Base-by-base conservation (phyloP, 1,140 invertebrate species). In the Fopius arisanus region DNA sequence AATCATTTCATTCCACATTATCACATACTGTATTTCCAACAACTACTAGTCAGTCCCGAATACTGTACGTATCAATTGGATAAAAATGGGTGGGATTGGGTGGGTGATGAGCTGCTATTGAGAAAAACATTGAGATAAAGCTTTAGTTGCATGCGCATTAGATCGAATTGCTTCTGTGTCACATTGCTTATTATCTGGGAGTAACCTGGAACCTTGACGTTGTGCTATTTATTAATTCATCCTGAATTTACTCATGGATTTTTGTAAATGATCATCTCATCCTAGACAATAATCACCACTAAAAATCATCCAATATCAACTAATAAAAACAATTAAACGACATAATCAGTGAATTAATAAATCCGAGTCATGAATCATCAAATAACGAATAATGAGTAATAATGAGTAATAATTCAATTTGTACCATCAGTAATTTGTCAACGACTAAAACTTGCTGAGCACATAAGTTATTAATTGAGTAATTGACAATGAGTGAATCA, bases 41-140 rank as follows among this genome's bases (percentile, higher is more conserved):
- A 83, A 87, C 84, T 86, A 86, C 86, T 87, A 86, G 85, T 87
- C 86, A 87, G 86, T 87, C 85, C 86, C 85, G 81, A 78, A 77
- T 83, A 81, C 23, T 54, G 29, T 14, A 59, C 26, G 62, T 71
- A 48, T 9, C 51, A 48, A 70, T 7, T 7, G 16, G 43, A 54
- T 2, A 48, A 67, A 67, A 72, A 6, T 62, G 40, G 54, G 43
- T 0, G 26, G 31, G 51, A 21, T 4, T 31, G 3, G 26, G 12
- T 19, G 26, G 29, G 12, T 3, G 14, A 73, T 16, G 29, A 74
- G 67, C 48, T 73, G 75, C 54, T 72, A 77, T 54, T 75, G 77
- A 75, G 78, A 70, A 78, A 74, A 73, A 78, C 70, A 62, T 29
- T 73, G 54, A 72, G 43, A 73, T 51, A 67, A 77, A 79, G 77